Percentiles rank a stretch among this genome's conserved stretches.
Conservation (phyloP, 2,888 invertebrate species). For the Hirtodrosophila alboralis region DNA sequence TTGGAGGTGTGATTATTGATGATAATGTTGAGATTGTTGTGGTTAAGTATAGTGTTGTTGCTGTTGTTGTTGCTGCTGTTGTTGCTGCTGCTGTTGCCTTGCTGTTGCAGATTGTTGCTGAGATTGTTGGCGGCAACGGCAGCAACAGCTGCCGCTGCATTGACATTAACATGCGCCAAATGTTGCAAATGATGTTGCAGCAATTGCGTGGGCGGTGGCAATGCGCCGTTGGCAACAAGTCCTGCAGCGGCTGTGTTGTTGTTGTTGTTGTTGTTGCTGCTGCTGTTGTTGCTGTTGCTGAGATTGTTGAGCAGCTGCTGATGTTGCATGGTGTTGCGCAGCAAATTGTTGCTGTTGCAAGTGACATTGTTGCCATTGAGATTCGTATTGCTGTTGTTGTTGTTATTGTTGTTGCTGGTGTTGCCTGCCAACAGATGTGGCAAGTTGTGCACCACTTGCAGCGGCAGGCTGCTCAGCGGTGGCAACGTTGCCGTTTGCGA, state of each 20-base stretch:
- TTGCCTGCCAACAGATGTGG: conserved; percentile 80
- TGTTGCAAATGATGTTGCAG: conserved; percentile 84
- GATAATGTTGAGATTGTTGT: conserved; percentile 72
- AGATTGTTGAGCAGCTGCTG: conserved; percentile 56
- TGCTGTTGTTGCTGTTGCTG: conserved; percentile 68
- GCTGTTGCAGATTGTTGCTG: conserved; percentile 54
- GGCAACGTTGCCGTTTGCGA: conserved; percentile 79
- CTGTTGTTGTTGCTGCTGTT: conserved; percentile 49
- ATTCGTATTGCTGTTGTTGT: conserved; percentile 39
- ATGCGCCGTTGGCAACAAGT: conserved; percentile 50
- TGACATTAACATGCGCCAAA: conserved; percentile 82
- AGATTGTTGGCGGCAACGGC: conserved; percentile 78
- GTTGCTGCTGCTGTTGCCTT: conserved; percentile 44
- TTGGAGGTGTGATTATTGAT: conserved; percentile 71
- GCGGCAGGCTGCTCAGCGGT: conserved; percentile 81
- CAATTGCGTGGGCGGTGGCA: conserved; percentile 83
- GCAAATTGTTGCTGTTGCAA: conserved; percentile 56
- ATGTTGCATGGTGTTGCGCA: conserved; percentile 80
- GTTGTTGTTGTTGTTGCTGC: conserved; percentile 46
- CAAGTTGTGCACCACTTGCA: conserved; percentile 83
- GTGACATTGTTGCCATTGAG: conserved; percentile 48
- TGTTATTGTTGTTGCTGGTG: conserved; percentile 38
- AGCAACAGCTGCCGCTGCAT: conserved; percentile 74
- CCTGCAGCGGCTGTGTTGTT: conserved; percentile 48
- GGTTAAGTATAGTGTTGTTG: conserved; percentile 66